Percentiles rank a stretch among this genome's conserved stretches.
Evolutionary conservation across 1,140 invertebrate species (phyloP).

Genomic region (Drosophila parvula): DNA sequence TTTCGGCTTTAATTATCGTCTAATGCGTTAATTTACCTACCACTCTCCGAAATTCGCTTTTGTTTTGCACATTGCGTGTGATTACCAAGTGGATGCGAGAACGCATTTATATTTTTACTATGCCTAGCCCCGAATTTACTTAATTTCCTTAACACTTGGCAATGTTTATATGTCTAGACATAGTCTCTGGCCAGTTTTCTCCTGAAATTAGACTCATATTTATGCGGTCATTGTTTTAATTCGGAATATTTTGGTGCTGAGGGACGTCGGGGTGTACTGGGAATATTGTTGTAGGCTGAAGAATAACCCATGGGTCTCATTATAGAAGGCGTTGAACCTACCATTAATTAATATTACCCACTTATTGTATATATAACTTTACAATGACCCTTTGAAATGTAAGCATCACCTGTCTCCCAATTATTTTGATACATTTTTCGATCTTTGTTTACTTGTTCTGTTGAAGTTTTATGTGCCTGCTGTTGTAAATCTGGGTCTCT

Average conservation of each 20-base stretch:
- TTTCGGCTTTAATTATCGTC: constrained; percentile 46
- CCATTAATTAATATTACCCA: not conserved
- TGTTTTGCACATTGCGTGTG: constrained; percentile 43
- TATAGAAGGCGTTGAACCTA: constrained; percentile 1
- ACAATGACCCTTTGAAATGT: not conserved
- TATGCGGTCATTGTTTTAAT: constrained; percentile 47
- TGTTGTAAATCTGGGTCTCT: not conserved
- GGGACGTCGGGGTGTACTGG: not conserved
- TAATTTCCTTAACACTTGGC: constrained; percentile 10
- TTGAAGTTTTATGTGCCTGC: not conserved
- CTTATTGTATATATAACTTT: not conserved
- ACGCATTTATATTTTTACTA: constrained; percentile 26
- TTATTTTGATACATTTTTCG: constrained; percentile 13
- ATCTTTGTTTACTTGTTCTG: constrained; percentile 3
- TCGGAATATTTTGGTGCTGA: constrained; percentile 13
- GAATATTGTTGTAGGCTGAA: not conserved
- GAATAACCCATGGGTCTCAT: not conserved
- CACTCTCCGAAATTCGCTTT: constrained; percentile 3
- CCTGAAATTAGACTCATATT: constrained; percentile 11
- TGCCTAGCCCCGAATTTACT: constrained; percentile 20
- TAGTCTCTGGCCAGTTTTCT: constrained; percentile 2
- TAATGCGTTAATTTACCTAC: constrained; percentile 41
- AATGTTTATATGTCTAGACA: constrained; percentile 25
- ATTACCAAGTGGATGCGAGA: constrained; percentile 3
- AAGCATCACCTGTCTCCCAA: not conserved